Conservation (phyloP, 2,888 invertebrate species). For the Lamellibrachia columna region DNA sequence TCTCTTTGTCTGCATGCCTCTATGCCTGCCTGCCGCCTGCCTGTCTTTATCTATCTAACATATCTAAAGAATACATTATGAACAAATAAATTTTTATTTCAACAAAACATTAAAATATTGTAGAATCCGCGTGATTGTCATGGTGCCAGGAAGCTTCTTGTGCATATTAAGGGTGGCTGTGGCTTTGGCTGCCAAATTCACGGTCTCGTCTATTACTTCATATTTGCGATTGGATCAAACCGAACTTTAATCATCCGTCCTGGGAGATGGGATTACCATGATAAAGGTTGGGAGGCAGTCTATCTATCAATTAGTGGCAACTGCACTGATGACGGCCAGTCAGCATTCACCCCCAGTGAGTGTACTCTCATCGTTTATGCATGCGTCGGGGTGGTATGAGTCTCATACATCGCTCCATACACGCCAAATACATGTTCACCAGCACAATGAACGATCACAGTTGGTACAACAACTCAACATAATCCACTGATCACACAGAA, state of each 20-base stretch:
- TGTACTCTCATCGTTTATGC: not conserved
- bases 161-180: not conserved
- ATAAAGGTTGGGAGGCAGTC: not conserved
- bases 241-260: not conserved
- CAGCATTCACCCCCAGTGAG: not conserved
- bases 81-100: not conserved
- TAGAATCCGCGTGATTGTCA: not conserved
- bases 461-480: too few species aligned
- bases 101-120: not conserved
- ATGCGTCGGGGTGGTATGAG: too few species aligned
- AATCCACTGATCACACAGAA: too few species aligned
- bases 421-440: too few species aligned
- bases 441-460: too few species aligned
- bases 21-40: too few species aligned
- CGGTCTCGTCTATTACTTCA: not conserved
- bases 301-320: not conserved
- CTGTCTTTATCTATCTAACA: too few species aligned
- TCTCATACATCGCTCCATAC: too few species aligned
- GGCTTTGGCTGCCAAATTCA: not conserved
- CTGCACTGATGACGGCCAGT: not conserved
- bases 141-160: not conserved
- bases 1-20: too few species aligned
- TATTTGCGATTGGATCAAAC: slow-evolving; percentile 16
- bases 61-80: too few species aligned
- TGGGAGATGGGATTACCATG: not conserved